Evolutionary conservation across 2,888 invertebrate genomes (phyloP).

Genomic region (Machimus rusticus): DNA sequence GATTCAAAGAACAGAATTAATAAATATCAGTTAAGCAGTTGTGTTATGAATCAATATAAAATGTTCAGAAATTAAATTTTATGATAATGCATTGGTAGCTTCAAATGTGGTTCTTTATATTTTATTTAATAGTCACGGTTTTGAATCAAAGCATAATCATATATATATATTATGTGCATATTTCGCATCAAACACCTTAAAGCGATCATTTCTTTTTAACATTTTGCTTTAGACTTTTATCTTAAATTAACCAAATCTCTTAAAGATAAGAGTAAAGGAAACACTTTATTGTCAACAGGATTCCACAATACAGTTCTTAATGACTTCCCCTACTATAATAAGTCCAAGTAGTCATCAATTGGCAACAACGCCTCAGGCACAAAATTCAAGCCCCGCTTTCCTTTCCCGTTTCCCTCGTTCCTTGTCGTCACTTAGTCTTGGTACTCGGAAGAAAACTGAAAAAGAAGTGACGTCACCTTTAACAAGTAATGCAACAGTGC

Average conservation of each 20-base stretch:
- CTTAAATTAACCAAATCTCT: background rate
- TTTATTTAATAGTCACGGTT: background rate
- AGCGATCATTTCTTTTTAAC: conserved; percentile 17
- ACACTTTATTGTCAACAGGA: conserved; percentile 48
- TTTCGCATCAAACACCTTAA: background rate
- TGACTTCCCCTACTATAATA: conserved; percentile 52
- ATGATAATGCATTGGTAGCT: background rate
- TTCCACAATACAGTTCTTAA: conserved; percentile 46
- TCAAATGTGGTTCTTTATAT: background rate
- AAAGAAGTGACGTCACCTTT: conserved; percentile 60
- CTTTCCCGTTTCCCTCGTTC: conserved; percentile 63
- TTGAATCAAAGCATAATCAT: background rate
- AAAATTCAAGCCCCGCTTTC: conserved; percentile 61
- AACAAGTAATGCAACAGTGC: conserved; percentile 52
- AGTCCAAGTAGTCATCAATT: conserved; percentile 52
- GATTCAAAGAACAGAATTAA: no score
- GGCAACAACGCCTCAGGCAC: conserved; percentile 51
- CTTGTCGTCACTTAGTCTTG: conserved; percentile 62
- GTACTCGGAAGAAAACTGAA: conserved; percentile 61
- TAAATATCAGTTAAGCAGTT: background rate
- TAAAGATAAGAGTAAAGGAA: conserved; percentile 23
- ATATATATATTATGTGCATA: background rate
- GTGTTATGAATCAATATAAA: background rate
- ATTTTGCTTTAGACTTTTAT: conserved; percentile 3
- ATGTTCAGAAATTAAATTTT: no score